Percentiles rank a stretch among this genome's conserved stretches.
These are phyloP conservation scores for Eugnorisma glareosa DNA, from an alignment of 2,888 invertebrate genomes.

Conservation along the genomic window DNA sequence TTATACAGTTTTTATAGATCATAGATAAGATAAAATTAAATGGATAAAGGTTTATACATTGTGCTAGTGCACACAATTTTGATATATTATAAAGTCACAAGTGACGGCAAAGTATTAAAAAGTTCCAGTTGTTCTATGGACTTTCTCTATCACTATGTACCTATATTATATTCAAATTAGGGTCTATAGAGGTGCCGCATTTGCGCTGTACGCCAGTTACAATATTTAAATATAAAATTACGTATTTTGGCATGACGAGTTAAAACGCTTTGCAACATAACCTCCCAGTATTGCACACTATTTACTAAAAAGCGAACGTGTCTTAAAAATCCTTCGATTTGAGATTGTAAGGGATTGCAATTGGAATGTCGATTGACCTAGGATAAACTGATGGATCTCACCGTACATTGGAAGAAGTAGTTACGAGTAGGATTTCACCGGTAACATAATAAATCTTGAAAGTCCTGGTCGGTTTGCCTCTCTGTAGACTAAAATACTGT, in stretches of 20 bases:
- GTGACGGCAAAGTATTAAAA: not conserved
- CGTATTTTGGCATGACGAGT: not conserved
- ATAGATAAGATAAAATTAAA: constrained; percentile 4
- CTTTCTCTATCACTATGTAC: not conserved
- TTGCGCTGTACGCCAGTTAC: not conserved
- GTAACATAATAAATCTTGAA: not conserved
- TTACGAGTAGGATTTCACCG: not conserved
- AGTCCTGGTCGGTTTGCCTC: not conserved
- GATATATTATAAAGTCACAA: not conserved
- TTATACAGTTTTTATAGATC: not conserved
- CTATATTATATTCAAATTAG: not conserved
- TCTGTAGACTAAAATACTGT: too few species aligned
- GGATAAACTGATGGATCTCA: not conserved
- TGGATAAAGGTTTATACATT: not conserved
- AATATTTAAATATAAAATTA: not conserved
- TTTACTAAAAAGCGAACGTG: not conserved
- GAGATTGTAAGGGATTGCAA: not conserved
- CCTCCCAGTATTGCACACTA: not conserved
- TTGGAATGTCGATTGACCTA: not conserved
- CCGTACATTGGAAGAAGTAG: not conserved
- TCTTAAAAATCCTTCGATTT: not conserved
- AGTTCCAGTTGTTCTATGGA: not conserved
- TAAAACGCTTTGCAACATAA: not conserved
- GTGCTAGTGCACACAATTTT: not conserved
- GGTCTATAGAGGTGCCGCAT: not conserved